Base-by-base conservation (phyloP, 2,888 invertebrate genomes). In the Leptarthrus brevirostris region DNA sequence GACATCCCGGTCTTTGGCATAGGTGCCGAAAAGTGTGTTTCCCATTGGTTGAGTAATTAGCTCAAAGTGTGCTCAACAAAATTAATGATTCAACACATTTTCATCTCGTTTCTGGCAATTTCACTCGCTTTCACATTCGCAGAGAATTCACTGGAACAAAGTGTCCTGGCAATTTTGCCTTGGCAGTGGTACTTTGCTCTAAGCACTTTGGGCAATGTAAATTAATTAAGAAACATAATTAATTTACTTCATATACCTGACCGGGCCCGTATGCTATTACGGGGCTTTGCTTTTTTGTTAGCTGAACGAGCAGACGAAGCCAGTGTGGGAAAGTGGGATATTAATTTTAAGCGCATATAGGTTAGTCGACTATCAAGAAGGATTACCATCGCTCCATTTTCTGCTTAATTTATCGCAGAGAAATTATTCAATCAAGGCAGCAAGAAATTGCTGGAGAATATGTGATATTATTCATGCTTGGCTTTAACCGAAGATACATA, bases 191-290 rank as follows among this genome's bases (percentile, higher is more conserved):
- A 66, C 64, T 66, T 44, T 18, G 36, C 58, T 58, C 58, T 58
- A 66, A 47, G 64, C 47, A 66, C 24, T 47, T 24, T 24, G 47
- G 47, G 47, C 47, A 47, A 66, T 47, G 64, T 66, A 36, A 70
- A 70, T 70, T 70, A 70, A 70, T 70, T 70, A 70, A 53, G 70
- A 70, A 70, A 70, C 36, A 53, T 70, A 70, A 70, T 70, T 70
- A 70, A 70, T 70, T 52, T 52, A 52, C 70, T 70, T 53, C 70
- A 70, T 36, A 53, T 70, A 58, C 58, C 58, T 58, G 58, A 16
- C 36, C 36, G 16, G 58, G 56, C 24, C 56, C 30, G 56, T 30
- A 56, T 12, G n/a, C n/a, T 40, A 8, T 30, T 3, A 12, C 44
- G 24, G 44, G 16, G 22, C 14, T 36, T 40, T 18, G 16, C 14